phyloP scores from a whole-genome alignment of 2,888 invertebrate genomes.

The Oeneis ivallda region DNA sequence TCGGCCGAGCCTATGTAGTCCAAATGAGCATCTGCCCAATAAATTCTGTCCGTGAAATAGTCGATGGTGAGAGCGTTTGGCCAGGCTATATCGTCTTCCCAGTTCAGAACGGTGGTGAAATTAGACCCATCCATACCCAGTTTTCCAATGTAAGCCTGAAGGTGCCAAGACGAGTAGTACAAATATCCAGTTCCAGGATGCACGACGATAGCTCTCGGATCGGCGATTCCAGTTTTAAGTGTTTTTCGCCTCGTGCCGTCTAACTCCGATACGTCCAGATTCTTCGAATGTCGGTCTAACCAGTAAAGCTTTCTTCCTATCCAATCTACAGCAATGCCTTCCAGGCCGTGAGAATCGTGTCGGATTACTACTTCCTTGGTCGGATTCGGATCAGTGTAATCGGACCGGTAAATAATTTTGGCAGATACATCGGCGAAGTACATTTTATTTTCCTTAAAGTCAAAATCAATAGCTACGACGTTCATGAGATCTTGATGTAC shows the following conservation, averaged over 20 bases:
- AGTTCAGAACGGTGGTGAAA: constrained; percentile 92
- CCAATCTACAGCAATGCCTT: constrained; percentile 99
- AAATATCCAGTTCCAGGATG: constrained; percentile 97
- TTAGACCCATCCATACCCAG: constrained; percentile 98
- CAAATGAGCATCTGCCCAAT: constrained; percentile 99
- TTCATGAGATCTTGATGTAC: constrained; percentile 97
- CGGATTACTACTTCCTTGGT: constrained; percentile 92
- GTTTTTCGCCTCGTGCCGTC: constrained; percentile 96
- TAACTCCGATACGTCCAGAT: constrained; percentile 96
- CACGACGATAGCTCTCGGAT: constrained; percentile 96
- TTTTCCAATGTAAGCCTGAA: constrained; percentile 97
- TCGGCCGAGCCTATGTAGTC: constrained; percentile 98
- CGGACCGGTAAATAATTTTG: constrained; percentile 93
- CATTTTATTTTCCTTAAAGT: constrained; percentile 90
- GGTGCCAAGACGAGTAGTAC: constrained; percentile 98
- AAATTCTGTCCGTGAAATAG: constrained; percentile 96
- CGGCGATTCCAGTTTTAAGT: constrained; percentile 92
- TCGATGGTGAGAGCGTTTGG: constrained; percentile 98
- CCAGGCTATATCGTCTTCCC: constrained; percentile 98
- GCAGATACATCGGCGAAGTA: constrained; percentile 98
- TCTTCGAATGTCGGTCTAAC: constrained; percentile 97
- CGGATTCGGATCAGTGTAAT: constrained; percentile 81
- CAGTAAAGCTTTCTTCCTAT: constrained; percentile 97
- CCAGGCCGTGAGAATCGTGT: constrained; percentile 97
- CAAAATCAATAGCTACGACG: constrained; percentile 97